These are phyloP conservation scores for Gallinago undulata DNA, from an alignment of 2,113 vertebrate species.

Conservation along the genomic window DNA sequence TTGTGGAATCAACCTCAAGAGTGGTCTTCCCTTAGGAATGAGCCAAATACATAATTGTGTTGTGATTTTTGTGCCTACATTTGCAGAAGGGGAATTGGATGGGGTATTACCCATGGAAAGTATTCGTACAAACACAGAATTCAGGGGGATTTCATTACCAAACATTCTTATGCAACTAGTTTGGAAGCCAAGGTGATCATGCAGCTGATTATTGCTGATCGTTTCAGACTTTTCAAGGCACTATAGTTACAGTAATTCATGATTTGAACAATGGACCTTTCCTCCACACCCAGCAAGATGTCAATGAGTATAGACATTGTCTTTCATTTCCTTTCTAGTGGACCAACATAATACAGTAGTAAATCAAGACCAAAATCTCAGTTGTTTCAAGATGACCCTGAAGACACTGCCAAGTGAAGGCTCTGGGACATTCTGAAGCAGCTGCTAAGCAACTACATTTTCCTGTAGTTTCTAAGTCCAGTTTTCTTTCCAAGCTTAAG, in stretches of 20 bases:
- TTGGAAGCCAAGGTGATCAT: background rate
- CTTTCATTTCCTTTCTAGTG: background rate
- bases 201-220: background rate
- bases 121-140: background rate
- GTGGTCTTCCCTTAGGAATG: background rate
- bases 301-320: background rate
- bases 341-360: background rate
- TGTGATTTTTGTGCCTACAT: rapidly evolving
- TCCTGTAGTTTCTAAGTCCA: background rate
- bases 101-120: background rate
- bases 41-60: background rate
- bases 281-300: background rate
- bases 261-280: background rate
- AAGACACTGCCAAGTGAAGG: background rate
- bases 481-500: background rate
- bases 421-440: background rate
- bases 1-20: background rate
- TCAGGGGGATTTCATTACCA: background rate
- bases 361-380: background rate
- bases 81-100: background rate
- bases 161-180: background rate
- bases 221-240: background rate
- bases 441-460: background rate
- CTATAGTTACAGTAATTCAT: background rate
- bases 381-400: background rate